phyloP scores from a whole-genome alignment of 2,113 vertebrate genomes.

The Felis catus region F.catus_Fca126_mat1.0 CM031416.1:150264501-150265000 shows the following conservation, averaged over 20 bases:
- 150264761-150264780: not conserved
- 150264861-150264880: not conserved
- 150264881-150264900: not conserved
- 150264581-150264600: too few species aligned
- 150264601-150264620: not conserved
- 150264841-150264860: accelerated
- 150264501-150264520: accelerated
- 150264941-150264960: not conserved
- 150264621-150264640: accelerated
- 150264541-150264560: too few species aligned
- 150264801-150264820: not conserved
- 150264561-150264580: accelerated
- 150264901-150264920: not conserved
- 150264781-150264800: not conserved
- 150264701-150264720: accelerated
- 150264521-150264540: not conserved
- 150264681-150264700: accelerated
- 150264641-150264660: too few species aligned
- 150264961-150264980: not conserved
- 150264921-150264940: accelerated
- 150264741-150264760: accelerated
- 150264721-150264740: accelerated
- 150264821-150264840: accelerated
- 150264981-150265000: not conserved
- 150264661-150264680: too few species aligned